Conservation (phyloP, 2,797 vertebrate genomes). For the Danio albolineatus region DNA sequence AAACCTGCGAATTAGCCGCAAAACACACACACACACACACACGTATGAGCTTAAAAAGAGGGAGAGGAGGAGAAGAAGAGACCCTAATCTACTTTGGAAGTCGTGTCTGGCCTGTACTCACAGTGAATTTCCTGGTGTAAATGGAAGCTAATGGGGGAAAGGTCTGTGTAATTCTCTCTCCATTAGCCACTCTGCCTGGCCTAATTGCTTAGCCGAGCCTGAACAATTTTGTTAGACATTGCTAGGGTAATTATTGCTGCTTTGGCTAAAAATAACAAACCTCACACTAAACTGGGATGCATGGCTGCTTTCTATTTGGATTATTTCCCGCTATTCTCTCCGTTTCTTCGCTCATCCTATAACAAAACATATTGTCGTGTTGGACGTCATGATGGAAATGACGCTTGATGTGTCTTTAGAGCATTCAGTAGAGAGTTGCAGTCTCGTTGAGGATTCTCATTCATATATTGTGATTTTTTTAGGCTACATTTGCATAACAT, state of each 20-base stretch:
- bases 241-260: slow-evolving; percentile 77
- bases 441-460: background rate
- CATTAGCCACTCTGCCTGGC: slow-evolving; percentile 77
- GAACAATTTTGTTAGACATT: slow-evolving; percentile 81
- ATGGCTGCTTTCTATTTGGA: slow-evolving; percentile 46
- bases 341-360: background rate
- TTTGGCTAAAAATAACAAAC: slow-evolving; percentile 79
- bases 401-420: background rate
- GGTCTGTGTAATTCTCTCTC: slow-evolving; percentile 80
- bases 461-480: background rate
- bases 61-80: slow-evolving; percentile 9
- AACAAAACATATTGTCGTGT: background rate
- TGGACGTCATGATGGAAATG: background rate
- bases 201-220: slow-evolving; percentile 82
- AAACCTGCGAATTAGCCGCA: slow-evolving; percentile 7
- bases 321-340: slow-evolving; percentile 8
- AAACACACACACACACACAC: background rate
- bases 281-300: slow-evolving; percentile 59
- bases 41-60: slow-evolving; percentile 3
- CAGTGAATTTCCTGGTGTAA: slow-evolving; percentile 79
- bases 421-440: background rate
- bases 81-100: slow-evolving; percentile 75
- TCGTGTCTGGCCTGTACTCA: slow-evolving; percentile 72
- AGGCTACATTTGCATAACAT: too few species aligned
- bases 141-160: slow-evolving; percentile 80